Evolutionary conservation across 2,888 invertebrate species (phyloP).

Genomic region (Lasius fuliginosus): DNA sequence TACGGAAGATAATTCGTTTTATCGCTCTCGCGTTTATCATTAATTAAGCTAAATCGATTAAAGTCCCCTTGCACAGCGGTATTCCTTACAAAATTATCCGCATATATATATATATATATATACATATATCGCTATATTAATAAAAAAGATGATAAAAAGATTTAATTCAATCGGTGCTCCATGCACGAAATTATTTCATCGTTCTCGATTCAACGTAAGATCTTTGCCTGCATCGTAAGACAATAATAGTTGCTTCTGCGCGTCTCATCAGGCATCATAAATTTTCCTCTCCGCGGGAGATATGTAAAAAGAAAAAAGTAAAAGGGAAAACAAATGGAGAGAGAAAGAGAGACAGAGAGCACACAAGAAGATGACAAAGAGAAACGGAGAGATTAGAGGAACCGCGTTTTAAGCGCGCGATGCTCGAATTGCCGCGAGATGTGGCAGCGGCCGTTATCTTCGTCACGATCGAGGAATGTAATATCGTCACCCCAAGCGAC

Average conservation of each 20-base stretch:
- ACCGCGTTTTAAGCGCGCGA: slow-evolving; percentile 45
- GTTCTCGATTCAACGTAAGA: slow-evolving; percentile 28
- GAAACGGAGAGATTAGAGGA: slow-evolving; percentile 20
- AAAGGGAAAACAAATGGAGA: neutral
- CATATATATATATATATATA: neutral
- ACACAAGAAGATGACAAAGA: slow-evolving; percentile 14
- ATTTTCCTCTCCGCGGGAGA: slow-evolving; percentile 32
- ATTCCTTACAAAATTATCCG: neutral
- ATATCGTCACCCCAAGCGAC: slow-evolving; percentile 86
- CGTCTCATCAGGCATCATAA: slow-evolving; percentile 43
- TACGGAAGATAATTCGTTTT: slow-evolving; percentile 18
- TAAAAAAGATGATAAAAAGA: neutral
- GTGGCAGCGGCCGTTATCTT: slow-evolving; percentile 81
- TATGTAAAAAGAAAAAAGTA: neutral
- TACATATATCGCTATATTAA: neutral
- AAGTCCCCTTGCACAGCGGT: no score
- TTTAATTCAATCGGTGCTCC: neutral
- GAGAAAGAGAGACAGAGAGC: neutral
- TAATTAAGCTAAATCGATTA: slow-evolving; percentile 4
- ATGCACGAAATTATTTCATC: slow-evolving; percentile 36
- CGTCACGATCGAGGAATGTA: slow-evolving; percentile 86
- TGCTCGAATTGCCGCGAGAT: slow-evolving; percentile 59
- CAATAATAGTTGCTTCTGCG: slow-evolving; percentile 63
- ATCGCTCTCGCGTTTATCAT: slow-evolving; percentile 18
- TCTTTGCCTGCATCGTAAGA: slow-evolving; percentile 43